A percentile compares a stretch with the other conserved stretches of the same genome.
phyloP scores from a whole-genome alignment of 2,113 vertebrate genomes.

The Tachysurus fulvidraco region DNA sequence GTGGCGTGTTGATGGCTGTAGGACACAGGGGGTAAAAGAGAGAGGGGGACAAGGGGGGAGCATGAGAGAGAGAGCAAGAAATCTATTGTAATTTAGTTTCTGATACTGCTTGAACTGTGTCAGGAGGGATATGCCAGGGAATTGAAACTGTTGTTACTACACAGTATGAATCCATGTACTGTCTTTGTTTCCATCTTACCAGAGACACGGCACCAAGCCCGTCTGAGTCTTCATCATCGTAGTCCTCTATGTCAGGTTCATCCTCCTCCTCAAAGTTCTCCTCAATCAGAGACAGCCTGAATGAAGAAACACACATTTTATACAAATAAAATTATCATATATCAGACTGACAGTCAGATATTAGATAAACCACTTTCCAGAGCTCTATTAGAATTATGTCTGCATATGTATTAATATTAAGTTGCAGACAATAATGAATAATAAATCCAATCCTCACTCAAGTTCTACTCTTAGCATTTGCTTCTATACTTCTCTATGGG shows the following conservation, averaged over 20 bases:
- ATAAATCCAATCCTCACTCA: no score
- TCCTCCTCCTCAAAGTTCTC: conserved; percentile 56
- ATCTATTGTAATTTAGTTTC: neutral
- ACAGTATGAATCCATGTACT: neutral
- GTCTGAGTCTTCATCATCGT: conserved; percentile 52
- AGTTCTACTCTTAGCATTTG: no score
- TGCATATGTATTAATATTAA: neutral
- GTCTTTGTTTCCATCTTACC: conserved; percentile 59
- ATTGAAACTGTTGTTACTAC: neutral
- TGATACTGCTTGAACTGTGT: neutral
- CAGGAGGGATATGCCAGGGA: neutral
- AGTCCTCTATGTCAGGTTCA: conserved; percentile 61
- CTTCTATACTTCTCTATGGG: no score
- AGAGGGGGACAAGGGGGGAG: neutral
- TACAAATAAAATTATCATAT: neutral
- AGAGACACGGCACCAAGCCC: conserved; percentile 47
- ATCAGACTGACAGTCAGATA: neutral
- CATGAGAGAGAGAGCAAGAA: neutral
- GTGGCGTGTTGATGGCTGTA: conserved; percentile 66
- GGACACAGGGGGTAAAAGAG: neutral
- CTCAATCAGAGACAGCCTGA: conserved; percentile 69
- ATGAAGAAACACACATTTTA: conserved; percentile 9
- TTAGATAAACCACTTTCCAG: neutral
- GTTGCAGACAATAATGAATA: neutral
- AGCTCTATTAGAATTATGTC: neutral